Evolutionary conservation across 2,888 invertebrate genomes (phyloP).

Genomic region (Monochamus alternatus): DNA sequence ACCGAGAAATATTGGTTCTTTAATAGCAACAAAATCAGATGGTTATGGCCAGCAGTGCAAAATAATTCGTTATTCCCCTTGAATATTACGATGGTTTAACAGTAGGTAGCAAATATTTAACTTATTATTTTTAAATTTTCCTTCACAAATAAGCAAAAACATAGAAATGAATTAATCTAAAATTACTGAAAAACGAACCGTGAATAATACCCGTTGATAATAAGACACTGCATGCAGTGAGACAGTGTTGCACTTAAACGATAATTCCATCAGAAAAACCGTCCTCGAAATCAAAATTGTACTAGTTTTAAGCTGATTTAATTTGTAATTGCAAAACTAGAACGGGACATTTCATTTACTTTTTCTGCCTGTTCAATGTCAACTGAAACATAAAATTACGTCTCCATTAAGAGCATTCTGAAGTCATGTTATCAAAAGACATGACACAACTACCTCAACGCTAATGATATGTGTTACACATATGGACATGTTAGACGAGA

Average conservation of each 20-base stretch:
- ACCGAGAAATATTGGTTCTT: no score
- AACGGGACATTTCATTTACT: neutral
- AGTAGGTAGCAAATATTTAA: no score
- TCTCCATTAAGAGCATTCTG: neutral
- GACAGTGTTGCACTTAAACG: neutral
- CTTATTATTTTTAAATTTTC: neutral
- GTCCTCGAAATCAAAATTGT: neutral
- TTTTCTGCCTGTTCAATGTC: neutral
- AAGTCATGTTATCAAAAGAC: no score
- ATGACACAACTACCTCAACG: no score
- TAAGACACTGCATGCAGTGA: neutral
- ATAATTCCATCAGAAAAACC: neutral
- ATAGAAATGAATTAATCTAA: neutral
- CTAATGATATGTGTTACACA: no score
- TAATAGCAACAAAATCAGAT: no score
- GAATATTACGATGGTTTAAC: no score
- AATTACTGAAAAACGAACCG: neutral
- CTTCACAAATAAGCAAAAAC: neutral
- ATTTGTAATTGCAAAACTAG: neutral
- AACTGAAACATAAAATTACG: neutral
- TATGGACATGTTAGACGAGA: no score
- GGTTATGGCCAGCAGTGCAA: no score
- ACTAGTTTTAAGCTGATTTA: neutral
- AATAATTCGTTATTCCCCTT: no score
- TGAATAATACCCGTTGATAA: neutral